Conservation (phyloP, 2,888 invertebrate species). For the Polydrusus cervinus region DNA sequence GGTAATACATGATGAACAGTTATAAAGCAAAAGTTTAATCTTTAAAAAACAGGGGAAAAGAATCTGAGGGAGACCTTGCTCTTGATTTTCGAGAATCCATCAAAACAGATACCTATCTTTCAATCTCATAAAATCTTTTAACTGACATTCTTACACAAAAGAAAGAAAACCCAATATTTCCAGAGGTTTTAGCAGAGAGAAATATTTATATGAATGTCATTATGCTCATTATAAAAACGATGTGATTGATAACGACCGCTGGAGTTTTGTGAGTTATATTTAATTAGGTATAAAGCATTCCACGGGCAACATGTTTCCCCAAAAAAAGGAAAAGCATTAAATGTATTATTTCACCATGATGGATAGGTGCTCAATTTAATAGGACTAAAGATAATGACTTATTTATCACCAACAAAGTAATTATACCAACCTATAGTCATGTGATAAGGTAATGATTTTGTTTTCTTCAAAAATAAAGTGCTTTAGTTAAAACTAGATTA, state of each 20-base stretch:
- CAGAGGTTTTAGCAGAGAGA: neutral
- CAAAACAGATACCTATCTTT: too few species aligned
- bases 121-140: too few species aligned
- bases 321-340: constrained; percentile 13
- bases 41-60: too few species aligned
- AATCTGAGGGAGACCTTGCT: too few species aligned
- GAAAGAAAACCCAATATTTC: neutral
- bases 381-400: constrained; percentile 18
- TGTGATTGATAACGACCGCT: neutral
- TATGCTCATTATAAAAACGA: neutral
- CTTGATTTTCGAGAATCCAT: too few species aligned
- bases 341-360: constrained; percentile 9
- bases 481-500: neutral
- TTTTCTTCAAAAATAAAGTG: constrained; percentile 17
- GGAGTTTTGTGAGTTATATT: neutral
- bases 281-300: constrained; percentile 8
- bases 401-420: neutral
- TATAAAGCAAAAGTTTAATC: too few species aligned
- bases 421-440: neutral
- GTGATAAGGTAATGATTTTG: constrained; percentile 25
- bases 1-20: too few species aligned
- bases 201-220: constrained; percentile 1
- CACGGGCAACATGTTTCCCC: neutral
- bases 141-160: too few species aligned
- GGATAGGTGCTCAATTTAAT: constrained; percentile 10